These are phyloP conservation scores for Eristalis pertinax DNA, from an alignment of 2,888 invertebrate species.

Conservation along the genomic window DNA sequence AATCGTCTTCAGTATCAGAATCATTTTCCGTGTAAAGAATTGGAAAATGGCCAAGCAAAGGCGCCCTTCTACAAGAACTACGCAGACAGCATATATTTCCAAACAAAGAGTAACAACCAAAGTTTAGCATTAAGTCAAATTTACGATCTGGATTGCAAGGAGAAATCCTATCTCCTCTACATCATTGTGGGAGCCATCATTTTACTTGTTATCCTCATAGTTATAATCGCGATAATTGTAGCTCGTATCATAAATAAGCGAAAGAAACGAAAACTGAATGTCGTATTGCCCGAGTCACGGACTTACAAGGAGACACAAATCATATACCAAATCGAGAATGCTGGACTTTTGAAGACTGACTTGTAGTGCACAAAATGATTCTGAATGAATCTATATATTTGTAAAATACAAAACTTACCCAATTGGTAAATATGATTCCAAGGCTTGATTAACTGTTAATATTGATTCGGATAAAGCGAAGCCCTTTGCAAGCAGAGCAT, in stretches of 20 bases:
- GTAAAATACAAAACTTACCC: slow-evolving; percentile 84
- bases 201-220: slow-evolving; percentile 81
- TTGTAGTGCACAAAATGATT: slow-evolving; percentile 79
- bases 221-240: slow-evolving; percentile 81
- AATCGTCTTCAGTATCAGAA: slow-evolving; percentile 77
- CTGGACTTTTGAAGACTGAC: slow-evolving; percentile 91
- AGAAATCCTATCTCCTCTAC: slow-evolving; percentile 78
- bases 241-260: slow-evolving; percentile 83
- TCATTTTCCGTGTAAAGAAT: slow-evolving; percentile 76
- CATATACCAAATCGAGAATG: slow-evolving; percentile 92
- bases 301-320: slow-evolving; percentile 93
- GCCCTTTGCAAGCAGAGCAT: slow-evolving; percentile 91
- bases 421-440: slow-evolving; percentile 93
- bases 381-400: not conserved
- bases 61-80: slow-evolving; percentile 77
- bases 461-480: slow-evolving; percentile 91
- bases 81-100: slow-evolving; percentile 77
- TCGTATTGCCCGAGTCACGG: slow-evolving; percentile 91
- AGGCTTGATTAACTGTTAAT: slow-evolving; percentile 94
- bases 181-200: slow-evolving; percentile 82
- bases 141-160: slow-evolving; percentile 77
- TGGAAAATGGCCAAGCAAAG: slow-evolving; percentile 76
- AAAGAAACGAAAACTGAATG: slow-evolving; percentile 84
- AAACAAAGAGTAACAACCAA: slow-evolving; percentile 69
- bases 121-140: slow-evolving; percentile 76